phyloP scores from a whole-genome alignment of 2,888 invertebrate species.

The Oasisia sp. region DNA sequence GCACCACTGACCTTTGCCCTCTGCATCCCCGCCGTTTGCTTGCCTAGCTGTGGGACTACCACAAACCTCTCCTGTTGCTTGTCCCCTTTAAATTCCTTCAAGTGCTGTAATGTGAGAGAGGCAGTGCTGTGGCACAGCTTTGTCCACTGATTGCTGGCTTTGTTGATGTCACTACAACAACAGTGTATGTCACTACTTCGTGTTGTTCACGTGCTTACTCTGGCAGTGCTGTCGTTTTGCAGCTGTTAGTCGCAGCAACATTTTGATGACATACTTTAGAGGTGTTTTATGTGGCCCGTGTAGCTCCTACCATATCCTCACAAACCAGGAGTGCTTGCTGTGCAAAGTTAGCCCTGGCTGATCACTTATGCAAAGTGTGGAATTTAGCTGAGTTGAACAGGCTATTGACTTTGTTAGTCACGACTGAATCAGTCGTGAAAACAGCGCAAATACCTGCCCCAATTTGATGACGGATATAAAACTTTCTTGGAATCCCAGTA shows the following conservation, averaged over 20 bases:
- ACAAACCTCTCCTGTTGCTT: not conserved
- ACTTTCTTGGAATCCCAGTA: too few species aligned
- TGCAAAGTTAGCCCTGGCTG: not conserved
- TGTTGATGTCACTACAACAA: not conserved
- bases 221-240: not conserved
- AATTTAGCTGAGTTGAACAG: too few species aligned
- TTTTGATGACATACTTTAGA: not conserved
- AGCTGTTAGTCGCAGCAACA: not conserved
- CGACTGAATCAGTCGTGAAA: too few species aligned
- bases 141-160: not conserved
- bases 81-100: not conserved
- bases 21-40: not conserved
- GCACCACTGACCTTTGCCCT: not conserved
- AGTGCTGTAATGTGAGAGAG: not conserved
- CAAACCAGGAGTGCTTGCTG: not conserved
- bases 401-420: too few species aligned
- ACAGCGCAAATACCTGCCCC: too few species aligned
- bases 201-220: not conserved
- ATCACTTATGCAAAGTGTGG: not conserved
- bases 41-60: not conserved
- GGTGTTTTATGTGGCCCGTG: not conserved
- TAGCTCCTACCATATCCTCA: not conserved
- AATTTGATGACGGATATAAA: too few species aligned
- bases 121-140: not conserved
- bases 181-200: not conserved